Percentiles rank a stretch among this genome's conserved stretches.
Evolutionary conservation across 2,888 invertebrate species (phyloP).

Genomic region (Aplocera efformata): DNA sequence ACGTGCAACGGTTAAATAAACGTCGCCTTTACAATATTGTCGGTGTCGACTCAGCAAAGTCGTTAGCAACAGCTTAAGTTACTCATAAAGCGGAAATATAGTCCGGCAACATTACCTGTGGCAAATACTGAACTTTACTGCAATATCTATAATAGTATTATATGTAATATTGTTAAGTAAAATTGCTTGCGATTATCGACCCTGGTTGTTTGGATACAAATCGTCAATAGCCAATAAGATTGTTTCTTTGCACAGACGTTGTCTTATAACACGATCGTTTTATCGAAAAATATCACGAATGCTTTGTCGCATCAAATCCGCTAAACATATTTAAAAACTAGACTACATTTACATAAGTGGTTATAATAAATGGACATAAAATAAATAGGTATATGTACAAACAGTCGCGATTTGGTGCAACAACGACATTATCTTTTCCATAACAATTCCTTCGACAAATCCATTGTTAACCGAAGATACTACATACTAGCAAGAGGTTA

Average conservation of each 20-base stretch:
- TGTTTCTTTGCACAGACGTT: constrained; percentile 21
- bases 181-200: no score
- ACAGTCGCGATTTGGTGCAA: constrained; percentile 30
- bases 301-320: constrained; percentile 23
- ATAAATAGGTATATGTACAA: constrained; percentile 63
- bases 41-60: no score
- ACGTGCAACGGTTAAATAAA: no score
- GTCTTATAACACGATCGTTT: constrained; percentile 40
- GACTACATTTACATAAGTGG: constrained; percentile 32
- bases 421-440: constrained; percentile 40
- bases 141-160: no score
- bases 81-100: no score
- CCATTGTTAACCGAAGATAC: constrained; percentile 31
- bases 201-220: no score
- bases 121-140: no score
- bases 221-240: no score
- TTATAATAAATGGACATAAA: constrained; percentile 39
- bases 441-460: constrained; percentile 62
- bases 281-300: constrained; percentile 63
- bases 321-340: constrained; percentile 32
- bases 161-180: no score
- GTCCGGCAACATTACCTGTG: no score
- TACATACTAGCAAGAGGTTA: constrained; percentile 13
- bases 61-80: no score
- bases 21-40: no score